phyloP scores from a whole-genome alignment of 2,113 vertebrate species.

The Triplophysa rosa region DNA sequence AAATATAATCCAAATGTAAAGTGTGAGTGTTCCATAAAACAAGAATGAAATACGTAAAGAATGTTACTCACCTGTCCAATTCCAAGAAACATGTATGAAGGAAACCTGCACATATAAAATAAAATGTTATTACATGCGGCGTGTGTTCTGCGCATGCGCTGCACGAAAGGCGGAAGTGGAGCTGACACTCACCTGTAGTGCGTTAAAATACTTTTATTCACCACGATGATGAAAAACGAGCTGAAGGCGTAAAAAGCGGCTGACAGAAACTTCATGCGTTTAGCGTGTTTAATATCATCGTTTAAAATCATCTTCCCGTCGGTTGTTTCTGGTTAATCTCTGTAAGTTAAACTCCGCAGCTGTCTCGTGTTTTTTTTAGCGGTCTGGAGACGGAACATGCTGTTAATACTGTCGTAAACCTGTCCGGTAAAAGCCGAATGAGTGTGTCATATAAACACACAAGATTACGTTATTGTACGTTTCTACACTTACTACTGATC shows the following conservation, averaged over 20 bases:
- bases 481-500: too few species aligned
- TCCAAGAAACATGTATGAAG: slow-evolving; percentile 71
- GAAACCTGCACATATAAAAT: slow-evolving; percentile 63
- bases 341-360: too few species aligned
- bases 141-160: too few species aligned
- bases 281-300: background rate
- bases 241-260: slow-evolving; percentile 83
- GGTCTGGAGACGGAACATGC: background rate
- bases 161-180: background rate
- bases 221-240: slow-evolving; percentile 84
- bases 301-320: background rate
- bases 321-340: background rate
- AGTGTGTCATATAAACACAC: background rate
- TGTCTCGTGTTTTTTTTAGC: background rate
- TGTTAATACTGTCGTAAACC: background rate
- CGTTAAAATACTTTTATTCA: slow-evolving; percentile 89
- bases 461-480: background rate
- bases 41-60: background rate
- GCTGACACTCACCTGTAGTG: slow-evolving; percentile 77
- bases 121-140: background rate
- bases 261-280: slow-evolving; percentile 66
- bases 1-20: too few species aligned
- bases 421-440: background rate
- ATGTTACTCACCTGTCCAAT: slow-evolving; percentile 72
- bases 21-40: background rate